phyloP scores from a whole-genome alignment of 2,888 invertebrate genomes.

The Resseliella maxima region DNA sequence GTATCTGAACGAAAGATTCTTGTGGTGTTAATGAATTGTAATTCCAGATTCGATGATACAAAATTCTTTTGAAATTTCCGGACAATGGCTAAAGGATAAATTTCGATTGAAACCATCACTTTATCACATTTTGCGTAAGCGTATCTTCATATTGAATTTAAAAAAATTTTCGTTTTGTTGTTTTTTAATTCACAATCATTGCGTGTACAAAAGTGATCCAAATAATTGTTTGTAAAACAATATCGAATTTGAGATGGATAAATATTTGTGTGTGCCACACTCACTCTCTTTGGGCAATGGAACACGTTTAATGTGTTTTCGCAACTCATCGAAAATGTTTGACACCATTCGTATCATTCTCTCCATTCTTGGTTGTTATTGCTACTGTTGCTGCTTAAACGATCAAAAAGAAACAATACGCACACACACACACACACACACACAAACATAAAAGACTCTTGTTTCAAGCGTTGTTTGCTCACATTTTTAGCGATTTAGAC shows the following conservation, averaged over 20 bases:
- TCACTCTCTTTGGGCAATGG: not conserved
- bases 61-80: not conserved
- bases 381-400: not conserved
- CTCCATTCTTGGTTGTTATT: not conserved
- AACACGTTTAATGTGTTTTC: slow-evolving; percentile 24
- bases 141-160: not conserved
- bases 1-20: not conserved
- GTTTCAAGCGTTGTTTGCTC: not conserved
- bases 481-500: slow-evolving; percentile 42
- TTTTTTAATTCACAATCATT: slow-evolving; percentile 1
- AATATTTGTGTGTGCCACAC: slow-evolving; percentile 27
- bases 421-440: too few species aligned
- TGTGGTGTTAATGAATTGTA: not conserved
- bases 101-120: too few species aligned
- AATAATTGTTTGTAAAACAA: slow-evolving; percentile 43
- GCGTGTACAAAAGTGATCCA: not conserved
- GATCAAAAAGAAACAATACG: slow-evolving; percentile 39
- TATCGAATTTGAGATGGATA: slow-evolving; percentile 35
- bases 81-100: not conserved
- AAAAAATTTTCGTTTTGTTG: not conserved
- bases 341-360: not conserved
- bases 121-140: too few species aligned
- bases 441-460: not conserved
- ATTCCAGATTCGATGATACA: not conserved
- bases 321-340: slow-evolving; percentile 44